phyloP scores from a whole-genome alignment of 23 tunicate species.

The Phallusia fumigata region DNA sequence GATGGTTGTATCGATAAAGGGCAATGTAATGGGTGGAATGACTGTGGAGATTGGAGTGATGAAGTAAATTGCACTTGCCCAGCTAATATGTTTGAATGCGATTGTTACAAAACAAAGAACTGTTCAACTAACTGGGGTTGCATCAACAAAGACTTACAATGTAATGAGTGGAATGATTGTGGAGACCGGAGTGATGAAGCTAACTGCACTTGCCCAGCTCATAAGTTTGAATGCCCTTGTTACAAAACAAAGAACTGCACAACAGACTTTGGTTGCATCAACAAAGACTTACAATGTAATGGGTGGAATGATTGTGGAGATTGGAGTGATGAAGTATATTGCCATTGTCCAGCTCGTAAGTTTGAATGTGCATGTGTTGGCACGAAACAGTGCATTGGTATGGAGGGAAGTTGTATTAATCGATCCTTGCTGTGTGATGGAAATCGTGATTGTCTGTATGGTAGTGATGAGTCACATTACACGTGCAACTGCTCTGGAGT shows the following conservation, averaged over 20 bases:
- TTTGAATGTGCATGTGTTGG: conserved; percentile 7
- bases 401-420: background rate
- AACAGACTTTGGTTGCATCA: background rate
- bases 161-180: background rate
- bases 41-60: background rate
- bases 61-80: background rate
- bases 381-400: background rate
- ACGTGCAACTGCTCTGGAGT: background rate
- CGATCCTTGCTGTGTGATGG: background rate
- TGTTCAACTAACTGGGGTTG: background rate
- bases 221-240: background rate
- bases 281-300: background rate
- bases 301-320: background rate
- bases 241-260: background rate
- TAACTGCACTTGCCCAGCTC: no score
- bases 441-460: background rate
- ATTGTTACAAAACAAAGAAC: background rate
- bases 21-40: background rate
- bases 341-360: background rate
- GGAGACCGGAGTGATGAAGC: no score
- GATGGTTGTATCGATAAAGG: no score
- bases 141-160: background rate
- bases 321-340: background rate
- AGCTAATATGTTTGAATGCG: background rate
- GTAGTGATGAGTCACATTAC: conserved; percentile 7